Base-by-base conservation (phyloP, 2,797 vertebrate genomes). In the Acanthurus leucopareius region DNA sequence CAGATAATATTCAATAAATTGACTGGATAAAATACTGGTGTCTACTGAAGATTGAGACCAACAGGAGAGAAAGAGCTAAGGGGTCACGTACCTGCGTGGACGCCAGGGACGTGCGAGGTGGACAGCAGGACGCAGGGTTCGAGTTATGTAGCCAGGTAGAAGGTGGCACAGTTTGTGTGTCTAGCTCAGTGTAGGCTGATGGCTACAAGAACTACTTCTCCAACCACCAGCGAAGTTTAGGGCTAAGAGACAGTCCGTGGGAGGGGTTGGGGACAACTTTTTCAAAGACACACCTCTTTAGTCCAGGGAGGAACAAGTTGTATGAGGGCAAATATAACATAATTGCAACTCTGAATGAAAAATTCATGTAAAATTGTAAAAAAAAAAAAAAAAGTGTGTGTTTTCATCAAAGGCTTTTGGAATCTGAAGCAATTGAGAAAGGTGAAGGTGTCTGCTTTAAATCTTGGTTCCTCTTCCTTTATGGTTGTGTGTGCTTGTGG, bases 261-360 rank as follows among this genome's bases (percentile, higher is more conserved):
- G 94, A 92, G 91, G 93, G 90, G 92, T 91, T 76, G 90, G 87
- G 84, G 84, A 86, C 75, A 91, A 89, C 66, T 86, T 91, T 86
- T 80, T 58, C 16, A 71, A 91, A 88, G 93, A 93, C 94, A 95
- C 94, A 89, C 95, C 95, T 92, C 94, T 93, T 86, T 78, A 70
- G 73, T 82, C 64, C 87, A 75, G 54, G 77, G 71, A 88, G 76
- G 76, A 60, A 57, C 79, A 45, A 76, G 74, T 71, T 79, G 71
- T 83, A 60, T 40, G 72, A 77, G 56, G 45, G 70, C 57, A 67
- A 47, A 69, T 67, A 28, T 22, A 49, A 42, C 51, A 68, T 71
- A 54, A 70, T 80, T 40, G 47, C 38, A 58, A 20, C 53, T 59
- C n/a, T 54, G 8, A 65, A 19, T 68, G 16, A 49, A 17, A 67